Base-by-base conservation (phyloP, 2,797 vertebrate genomes). In the Melanotaenia nigrans region DNA sequence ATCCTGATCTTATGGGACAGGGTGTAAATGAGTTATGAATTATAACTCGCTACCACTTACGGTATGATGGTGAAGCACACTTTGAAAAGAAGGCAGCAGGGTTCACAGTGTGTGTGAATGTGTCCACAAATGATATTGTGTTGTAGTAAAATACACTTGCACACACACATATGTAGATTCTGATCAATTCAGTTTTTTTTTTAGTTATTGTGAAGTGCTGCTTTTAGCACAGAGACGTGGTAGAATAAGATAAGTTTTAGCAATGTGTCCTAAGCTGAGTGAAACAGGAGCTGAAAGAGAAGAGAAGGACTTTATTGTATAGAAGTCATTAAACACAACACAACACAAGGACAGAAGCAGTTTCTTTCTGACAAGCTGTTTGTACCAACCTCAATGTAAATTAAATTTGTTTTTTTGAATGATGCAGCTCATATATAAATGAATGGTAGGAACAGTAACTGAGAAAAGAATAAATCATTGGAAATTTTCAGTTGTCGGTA, bases 21-120 rank as follows among this genome's bases (percentile, higher is more conserved):
- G 83, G 86, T 72, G 85, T 83, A 87, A 94, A 92, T 92, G 90
- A 92, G 83, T 89, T 91, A 87, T 93, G 91, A 94, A 91, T 89
- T 87, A 93, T 91, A 82, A 75, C 75, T 81, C 69, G 79, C 73
- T 75, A 73, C 79, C 85, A 83, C 80, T 88, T 79, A 75, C 32
- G 53, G 56, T 63, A 49, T 57, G 62, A 76, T 35, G 61, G 61
- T 61, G 54, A 61, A 77, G 79, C 61, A 16, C 83, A 78, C 70
- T 84, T 65, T 68, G 59, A 56, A 65, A 73, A 67, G 40, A 61
- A 55, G 64, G 32, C 38, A 51, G 57, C 33, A 9, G 33, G 24
- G 55, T 74, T 79, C 58, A 69, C 47, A 68, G 38, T 68, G 68
- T 28, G 53, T 20, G 47, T 68, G 56, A 54, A 28, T 42, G 42